Conservation (phyloP, 2,113 vertebrate genomes). For the Nicator chloris region DNA sequence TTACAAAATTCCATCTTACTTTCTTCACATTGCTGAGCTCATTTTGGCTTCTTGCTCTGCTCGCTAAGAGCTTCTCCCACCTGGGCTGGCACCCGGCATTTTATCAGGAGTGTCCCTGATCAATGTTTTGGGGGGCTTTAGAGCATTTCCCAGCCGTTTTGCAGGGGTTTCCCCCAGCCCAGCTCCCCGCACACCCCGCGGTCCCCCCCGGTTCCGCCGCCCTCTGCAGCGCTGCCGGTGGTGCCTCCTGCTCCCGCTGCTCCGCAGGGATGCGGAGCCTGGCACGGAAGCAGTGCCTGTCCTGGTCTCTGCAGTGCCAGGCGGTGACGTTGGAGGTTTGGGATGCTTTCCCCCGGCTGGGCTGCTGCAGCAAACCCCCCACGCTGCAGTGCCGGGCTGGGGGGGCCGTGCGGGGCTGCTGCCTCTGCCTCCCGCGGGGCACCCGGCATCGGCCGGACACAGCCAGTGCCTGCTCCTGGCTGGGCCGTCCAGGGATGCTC, state of each 20-base stretch:
- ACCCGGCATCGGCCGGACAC: fast-evolving
- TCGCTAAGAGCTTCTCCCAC: background rate
- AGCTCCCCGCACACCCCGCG: background rate
- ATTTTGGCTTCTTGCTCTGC: background rate
- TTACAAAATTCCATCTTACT: background rate
- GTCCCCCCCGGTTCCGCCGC: fast-evolving
- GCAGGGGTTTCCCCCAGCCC: background rate
- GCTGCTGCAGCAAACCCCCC: background rate
- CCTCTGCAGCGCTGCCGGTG: background rate
- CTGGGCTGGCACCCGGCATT: background rate
- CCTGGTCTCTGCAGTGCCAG: background rate
- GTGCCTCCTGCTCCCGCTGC: too few species aligned
- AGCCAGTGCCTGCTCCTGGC: fast-evolving
- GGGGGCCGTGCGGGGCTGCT: background rate
- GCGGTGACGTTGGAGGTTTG: background rate
- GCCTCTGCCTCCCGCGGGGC: background rate
- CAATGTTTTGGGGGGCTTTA: fast-evolving
- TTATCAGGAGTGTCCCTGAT: background rate
- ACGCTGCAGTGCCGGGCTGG: background rate
- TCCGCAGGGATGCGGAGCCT: fast-evolving
- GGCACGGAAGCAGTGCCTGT: background rate
- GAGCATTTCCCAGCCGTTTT: background rate
- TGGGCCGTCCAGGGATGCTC: background rate
- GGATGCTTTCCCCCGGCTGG: background rate
- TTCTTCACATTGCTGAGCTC: background rate